phyloP scores from a whole-genome alignment of 2,888 invertebrate species.

The Criorhina ranunculi region DNA sequence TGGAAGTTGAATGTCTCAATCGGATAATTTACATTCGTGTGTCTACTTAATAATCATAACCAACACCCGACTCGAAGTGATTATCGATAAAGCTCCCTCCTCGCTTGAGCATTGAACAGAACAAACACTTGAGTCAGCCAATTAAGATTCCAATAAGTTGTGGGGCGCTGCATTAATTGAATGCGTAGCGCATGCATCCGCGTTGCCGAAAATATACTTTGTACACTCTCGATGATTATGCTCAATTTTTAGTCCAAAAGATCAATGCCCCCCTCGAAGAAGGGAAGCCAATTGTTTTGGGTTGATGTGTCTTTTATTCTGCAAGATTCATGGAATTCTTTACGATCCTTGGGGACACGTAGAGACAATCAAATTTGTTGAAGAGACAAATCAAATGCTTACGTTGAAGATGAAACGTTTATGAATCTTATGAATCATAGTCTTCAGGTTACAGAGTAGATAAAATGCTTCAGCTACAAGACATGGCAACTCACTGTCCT shows the following conservation, averaged over 20 bases:
- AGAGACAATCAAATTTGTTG: too few species aligned
- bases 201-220: slow-evolving; percentile 72
- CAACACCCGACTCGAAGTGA: slow-evolving; percentile 61
- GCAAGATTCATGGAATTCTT: too few species aligned
- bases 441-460: too few species aligned
- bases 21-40: slow-evolving; percentile 72
- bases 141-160: slow-evolving; percentile 66
- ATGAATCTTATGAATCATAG: too few species aligned
- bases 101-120: slow-evolving; percentile 56
- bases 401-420: too few species aligned
- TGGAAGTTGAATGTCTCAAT: slow-evolving; percentile 64
- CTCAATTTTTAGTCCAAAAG: slow-evolving; percentile 44
- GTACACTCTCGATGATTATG: slow-evolving; percentile 33
- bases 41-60: slow-evolving; percentile 67
- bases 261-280: slow-evolving; percentile 37
- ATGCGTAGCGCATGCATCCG: slow-evolving; percentile 73
- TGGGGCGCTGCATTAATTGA: slow-evolving; percentile 53
- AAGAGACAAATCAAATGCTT: too few species aligned
- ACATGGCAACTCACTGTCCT: too few species aligned
- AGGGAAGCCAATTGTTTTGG: background rate
- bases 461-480: too few species aligned
- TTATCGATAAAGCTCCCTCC: slow-evolving; percentile 50
- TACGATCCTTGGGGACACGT: too few species aligned
- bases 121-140: slow-evolving; percentile 66
- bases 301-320: too few species aligned